Conservation (phyloP, 2,888 invertebrate species). For the Drosophila melanosoma region DNA sequence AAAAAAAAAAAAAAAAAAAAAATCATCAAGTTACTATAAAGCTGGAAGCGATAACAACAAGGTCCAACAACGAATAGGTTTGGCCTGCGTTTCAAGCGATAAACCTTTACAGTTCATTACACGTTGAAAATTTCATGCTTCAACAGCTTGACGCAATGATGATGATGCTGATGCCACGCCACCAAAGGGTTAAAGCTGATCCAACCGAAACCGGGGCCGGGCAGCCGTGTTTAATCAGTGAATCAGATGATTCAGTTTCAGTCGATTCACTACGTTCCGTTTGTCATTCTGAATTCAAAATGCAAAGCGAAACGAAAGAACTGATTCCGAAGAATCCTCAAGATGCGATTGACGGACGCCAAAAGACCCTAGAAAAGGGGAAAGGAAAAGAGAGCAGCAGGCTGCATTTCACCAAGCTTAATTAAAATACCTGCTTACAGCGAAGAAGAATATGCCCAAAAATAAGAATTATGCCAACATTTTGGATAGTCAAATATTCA, state of each 20-base stretch:
- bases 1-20: constrained; percentile 2
- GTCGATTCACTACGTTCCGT: constrained; percentile 67
- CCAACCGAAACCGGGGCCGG: constrained; percentile 8
- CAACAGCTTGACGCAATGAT: constrained; percentile 70
- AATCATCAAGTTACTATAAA: constrained; percentile 19
- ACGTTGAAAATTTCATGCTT: constrained; percentile 75
- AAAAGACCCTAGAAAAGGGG: constrained; percentile 11
- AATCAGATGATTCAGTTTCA: constrained; percentile 72
- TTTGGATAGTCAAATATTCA: not conserved
- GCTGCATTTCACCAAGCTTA: not conserved
- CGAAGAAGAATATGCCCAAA: not conserved
- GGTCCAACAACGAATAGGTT: constrained; percentile 28
- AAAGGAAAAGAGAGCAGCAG: not conserved
- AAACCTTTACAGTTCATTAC: constrained; percentile 80
- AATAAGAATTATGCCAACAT: not conserved
- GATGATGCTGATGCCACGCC: constrained; percentile 29
- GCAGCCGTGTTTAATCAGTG: constrained; percentile 72
- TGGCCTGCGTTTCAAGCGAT: constrained; percentile 67
- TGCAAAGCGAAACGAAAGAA: constrained; percentile 46
- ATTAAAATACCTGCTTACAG: not conserved
- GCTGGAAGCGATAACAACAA: constrained; percentile 41
- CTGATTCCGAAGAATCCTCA: not conserved
- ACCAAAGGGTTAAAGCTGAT: constrained; percentile 71
- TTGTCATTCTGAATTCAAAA: constrained; percentile 58
- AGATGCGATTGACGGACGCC: constrained; percentile 5